Evolutionary conservation across 2,113 vertebrate genomes (phyloP), one percentile per base, ranked within the genome.

Genomic region (Cariama cristata): DNA sequence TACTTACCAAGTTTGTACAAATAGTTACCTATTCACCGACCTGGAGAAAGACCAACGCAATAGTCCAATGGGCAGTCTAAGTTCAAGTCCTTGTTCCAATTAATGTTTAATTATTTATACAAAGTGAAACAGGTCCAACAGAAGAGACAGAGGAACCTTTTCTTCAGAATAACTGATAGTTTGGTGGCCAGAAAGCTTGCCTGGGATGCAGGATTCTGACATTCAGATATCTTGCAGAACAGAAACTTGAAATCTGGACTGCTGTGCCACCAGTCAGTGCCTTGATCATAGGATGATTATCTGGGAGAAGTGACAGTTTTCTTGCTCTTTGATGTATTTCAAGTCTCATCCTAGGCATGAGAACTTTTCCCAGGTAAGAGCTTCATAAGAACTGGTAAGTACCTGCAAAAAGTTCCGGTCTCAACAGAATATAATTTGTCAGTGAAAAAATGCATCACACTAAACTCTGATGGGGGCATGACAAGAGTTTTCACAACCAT

Each of bases 31-130:
- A 21, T 76, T 91, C 87, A 77, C 40, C 5, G 15, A 8, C 55
- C 58, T 88, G 75, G 62, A 76, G 67, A 95, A 86, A 58, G 67
- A 86, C 58, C 59, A 77, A 42, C 69, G 45, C 53, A 87, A 76
- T 49, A 76, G 74, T 88, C 86, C 90, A 93, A 33, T 92, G 88
- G 75, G 38, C 79, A 83, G 42, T 44, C 69, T 56, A 74, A 86
- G 27, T 90, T 81, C 66, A 85, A 95, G 53, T 47, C 33, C 79
- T 76, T 73, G 50, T 73, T 93, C 74, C 85, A 94, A 93, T 69
- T 62, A 73, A 86, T 86, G 88, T 93, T 80, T 93, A 94, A 87
- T 95, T 96, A 90, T 93, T 94, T 80, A 86, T 83, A 71, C 58
- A 88, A 50, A 80, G 49, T 62, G 71, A 88, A 90, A 88, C 42